Base-by-base conservation (phyloP, 2,797 vertebrate genomes). In the Vireo griseus region DNA sequence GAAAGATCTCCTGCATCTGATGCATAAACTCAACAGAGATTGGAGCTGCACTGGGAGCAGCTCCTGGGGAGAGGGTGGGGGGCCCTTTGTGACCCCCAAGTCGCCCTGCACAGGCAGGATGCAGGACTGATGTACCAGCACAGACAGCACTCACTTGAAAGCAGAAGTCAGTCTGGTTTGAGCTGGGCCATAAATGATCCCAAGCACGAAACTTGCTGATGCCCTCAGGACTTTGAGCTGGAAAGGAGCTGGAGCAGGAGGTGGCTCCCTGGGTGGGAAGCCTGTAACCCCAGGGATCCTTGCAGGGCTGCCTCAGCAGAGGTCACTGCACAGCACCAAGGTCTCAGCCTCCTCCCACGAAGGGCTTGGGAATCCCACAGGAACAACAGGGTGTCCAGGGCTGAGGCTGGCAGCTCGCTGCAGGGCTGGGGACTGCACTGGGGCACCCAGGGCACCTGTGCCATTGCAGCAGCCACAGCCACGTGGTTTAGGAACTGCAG, bases 321-420 rank as follows among this genome's bases (percentile, higher is more conserved):
- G 61, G 39, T 61, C 54, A 16, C 51, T 68, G 45, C 54, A 37
- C 47, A 1, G 2, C 21, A 24, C 0, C 0, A 31, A 68, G 59
- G 25, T 55, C 77, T 91, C 19, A 9, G 28, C 42, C 40, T 61
- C 50, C 42, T 72, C 26, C 25, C 1, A 2, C 3, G 1, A 31
- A 68, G 33, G 14, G 9, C 10, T 82, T 74, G 35, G 68, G 79
- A 50, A 35, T 69, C 16, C 16, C 11, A 25, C 9, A 0, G 0
- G 45, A 45, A 11, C 0, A 2, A 2, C 16, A 28, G 12, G 0
- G 0, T 3, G 55, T 1, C 37, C 58, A 48, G 40, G 63, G 26
- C 54, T 59, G 57, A 13, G 55, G 29, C 0, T 6, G 15, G 62
- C 71, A 74, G 33, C 42, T 74, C 0, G 0, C 48, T 72, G 59